Conservation (phyloP, 2,797 vertebrate species). For the Nyctibius grandis region DNA sequence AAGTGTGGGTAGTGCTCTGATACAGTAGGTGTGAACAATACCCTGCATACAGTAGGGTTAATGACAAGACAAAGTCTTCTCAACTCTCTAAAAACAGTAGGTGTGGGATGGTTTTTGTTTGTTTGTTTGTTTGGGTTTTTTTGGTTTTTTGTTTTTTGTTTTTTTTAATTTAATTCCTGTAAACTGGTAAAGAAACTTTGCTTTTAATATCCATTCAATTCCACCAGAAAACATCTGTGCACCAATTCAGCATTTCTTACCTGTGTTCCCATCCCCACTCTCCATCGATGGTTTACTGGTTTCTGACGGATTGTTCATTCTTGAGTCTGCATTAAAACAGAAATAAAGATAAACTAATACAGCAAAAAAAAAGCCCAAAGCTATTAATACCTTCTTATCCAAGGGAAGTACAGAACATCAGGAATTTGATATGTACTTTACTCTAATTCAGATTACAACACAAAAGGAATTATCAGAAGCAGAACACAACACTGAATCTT, state of each 20-base stretch:
- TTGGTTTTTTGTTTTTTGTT: no score
- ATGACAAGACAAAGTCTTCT: neutral
- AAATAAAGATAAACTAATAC: conserved; percentile 29
- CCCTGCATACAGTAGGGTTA: neutral
- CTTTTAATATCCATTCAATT: neutral
- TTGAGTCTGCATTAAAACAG: conserved; percentile 87
- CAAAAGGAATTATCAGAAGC: neutral
- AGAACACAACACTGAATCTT: neutral
- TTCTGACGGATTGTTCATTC: conserved; percentile 99
- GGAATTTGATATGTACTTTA: neutral
- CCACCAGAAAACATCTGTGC: neutral
- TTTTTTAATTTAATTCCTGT: neutral
- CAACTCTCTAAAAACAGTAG: neutral
- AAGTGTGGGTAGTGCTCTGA: neutral
- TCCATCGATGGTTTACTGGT: conserved; percentile 94
- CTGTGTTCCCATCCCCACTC: conserved; percentile 88
- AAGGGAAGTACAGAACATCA: neutral
- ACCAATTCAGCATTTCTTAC: conserved; percentile 73
- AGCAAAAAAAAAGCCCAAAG: neutral
- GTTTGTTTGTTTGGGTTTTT: neutral
- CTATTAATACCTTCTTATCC: neutral
- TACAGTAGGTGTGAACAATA: neutral
- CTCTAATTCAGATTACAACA: neutral
- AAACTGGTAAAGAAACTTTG: neutral
- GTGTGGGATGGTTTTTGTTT: no score